These are phyloP conservation scores for Monopis laevigella DNA, from an alignment of 2,888 invertebrate genomes.

Conservation along the genomic window DNA sequence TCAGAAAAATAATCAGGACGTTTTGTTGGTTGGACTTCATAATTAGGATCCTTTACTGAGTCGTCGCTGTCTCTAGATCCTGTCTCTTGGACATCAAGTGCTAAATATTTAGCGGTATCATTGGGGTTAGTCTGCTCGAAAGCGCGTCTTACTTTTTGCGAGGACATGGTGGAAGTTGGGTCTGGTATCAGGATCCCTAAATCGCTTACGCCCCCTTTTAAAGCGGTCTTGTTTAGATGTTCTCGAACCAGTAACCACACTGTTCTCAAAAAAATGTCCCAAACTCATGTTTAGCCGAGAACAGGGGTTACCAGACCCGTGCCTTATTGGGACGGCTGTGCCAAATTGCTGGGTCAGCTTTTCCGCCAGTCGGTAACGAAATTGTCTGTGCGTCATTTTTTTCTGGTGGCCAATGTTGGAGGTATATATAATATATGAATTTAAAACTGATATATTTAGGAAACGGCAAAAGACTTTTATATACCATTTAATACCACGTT, in stretches of 20 bases:
- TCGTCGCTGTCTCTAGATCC: constrained; percentile 16
- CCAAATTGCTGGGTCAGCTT: constrained; percentile 4
- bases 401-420: constrained; percentile 15
- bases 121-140: neutral
- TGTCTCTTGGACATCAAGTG: neutral
- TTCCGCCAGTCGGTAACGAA: constrained; percentile 14
- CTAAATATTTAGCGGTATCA: neutral
- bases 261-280: constrained; percentile 13
- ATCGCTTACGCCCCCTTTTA: no score
- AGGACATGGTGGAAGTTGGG: neutral
- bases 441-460: constrained; percentile 15
- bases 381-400: constrained; percentile 18
- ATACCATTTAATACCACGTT: constrained; percentile 14
- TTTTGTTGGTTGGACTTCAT: constrained; percentile 14
- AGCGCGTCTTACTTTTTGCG: neutral
- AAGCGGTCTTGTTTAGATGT: no score
- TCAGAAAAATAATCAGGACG: constrained; percentile 10
- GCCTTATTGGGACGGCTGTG: neutral
- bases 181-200: neutral
- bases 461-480: constrained; percentile 13
- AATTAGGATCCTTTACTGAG: constrained; percentile 15
- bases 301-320: neutral
- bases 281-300: constrained; percentile 10
- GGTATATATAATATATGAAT: constrained; percentile 15
- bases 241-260: no score